Evolutionary conservation across 2,888 invertebrate genomes (phyloP), one percentile per base, ranked within the genome.

Genomic region (Pedicia rivosa): DNA sequence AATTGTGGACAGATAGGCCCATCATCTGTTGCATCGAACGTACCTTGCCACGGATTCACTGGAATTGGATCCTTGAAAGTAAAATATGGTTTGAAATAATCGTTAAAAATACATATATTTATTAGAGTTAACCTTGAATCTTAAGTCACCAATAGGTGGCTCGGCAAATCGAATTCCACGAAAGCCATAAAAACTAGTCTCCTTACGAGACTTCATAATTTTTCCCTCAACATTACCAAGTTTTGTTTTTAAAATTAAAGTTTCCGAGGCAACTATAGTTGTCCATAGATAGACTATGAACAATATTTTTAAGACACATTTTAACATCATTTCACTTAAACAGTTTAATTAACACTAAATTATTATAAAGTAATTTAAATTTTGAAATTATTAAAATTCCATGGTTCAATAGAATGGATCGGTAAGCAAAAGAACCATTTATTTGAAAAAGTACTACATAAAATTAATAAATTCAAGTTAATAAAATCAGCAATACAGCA

Each of bases 1-100:
- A 57, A 57, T 36, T 57, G 59, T 0, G 66, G 64, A 43, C 70
- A 70, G 4, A 64, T 57, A 2, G 65, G 65, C 1, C 66, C 67
- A 27, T 68, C 66, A 37, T 56, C 41, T 2, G 60, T 62, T 2
- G 65, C 70, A 47, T 71, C 19, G 12, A 31, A 31, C 6, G 17
- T 12, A 7, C 7, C 12, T 12, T 12, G 12, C 31, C 31, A 31
- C 6, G 31, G 31, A 17, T 31, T n/a, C 6, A 19, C 19, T 5
- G 57, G 59, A 24, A 54, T 48, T 1, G 70, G 65, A 27, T 63
- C 62, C 69, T 68, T 46, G 2, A 15, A 14, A 8, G 15, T 10
- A 32, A 4, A 32, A 20, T 3, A 25, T 10, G 5, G 17, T 3
- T 19, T 19, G 17, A 17, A n/a, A 10, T n/a, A 31, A 5, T 31